Percentiles rank a stretch among this genome's conserved stretches.
Conservation (phyloP, 1,140 invertebrate genomes). For the Apis florea region DNA sequence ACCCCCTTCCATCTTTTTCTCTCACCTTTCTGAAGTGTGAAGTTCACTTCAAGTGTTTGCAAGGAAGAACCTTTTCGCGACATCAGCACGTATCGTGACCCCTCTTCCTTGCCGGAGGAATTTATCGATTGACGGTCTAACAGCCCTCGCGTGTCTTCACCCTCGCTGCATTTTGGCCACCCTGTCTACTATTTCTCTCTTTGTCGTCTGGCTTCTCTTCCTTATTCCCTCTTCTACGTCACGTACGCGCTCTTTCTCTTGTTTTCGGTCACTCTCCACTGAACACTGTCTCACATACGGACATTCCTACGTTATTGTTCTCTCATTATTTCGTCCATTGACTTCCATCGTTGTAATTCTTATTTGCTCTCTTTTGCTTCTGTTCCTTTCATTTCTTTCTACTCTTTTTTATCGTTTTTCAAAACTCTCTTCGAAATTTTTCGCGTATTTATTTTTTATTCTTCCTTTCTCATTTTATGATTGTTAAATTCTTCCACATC, state of each 20-base stretch:
- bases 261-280: background rate
- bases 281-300: background rate
- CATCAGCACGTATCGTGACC: constrained; percentile 65
- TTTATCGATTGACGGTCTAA: constrained; percentile 74
- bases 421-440: background rate
- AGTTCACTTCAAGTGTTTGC: constrained; percentile 36
- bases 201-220: constrained; percentile 28
- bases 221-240: background rate
- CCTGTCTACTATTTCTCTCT: constrained; percentile 34
- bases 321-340: background rate
- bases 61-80: constrained; percentile 57
- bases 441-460: background rate
- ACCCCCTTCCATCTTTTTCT: constrained; percentile 10
- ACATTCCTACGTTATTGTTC: background rate
- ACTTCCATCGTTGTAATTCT: background rate
- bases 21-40: constrained; percentile 43
- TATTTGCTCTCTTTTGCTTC: background rate
- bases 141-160: constrained; percentile 60
- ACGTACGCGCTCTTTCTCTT: background rate
- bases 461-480: too few species aligned
- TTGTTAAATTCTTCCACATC: too few species aligned
- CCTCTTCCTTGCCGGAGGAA: constrained; percentile 65
- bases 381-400: background rate
- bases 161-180: constrained; percentile 43
- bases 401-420: background rate